Evolutionary conservation across 1,140 invertebrate genomes (phyloP), one percentile per base, ranked within the genome.

Genomic region (Manduca sexta): DNA sequence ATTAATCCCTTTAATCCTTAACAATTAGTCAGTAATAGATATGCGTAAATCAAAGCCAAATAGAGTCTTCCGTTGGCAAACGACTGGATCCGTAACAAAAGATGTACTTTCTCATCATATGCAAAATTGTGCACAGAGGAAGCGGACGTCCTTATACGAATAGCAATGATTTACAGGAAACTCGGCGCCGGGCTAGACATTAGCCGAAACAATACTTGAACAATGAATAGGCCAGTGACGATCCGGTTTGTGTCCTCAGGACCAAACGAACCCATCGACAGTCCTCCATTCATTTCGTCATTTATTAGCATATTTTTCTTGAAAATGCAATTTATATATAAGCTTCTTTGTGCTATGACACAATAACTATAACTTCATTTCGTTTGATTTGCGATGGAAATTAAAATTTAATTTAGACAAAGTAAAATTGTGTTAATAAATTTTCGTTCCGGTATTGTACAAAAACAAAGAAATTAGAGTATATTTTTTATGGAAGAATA

Each of bases 81-180:
- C 45, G 39, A 51, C 43, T 53, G 40, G 49, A 35, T 37, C 35
- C 47, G 21, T 31, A 34, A 55, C 45, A 48, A 58, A 61, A 54
- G 47, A 56, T 52, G 49, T 67, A 66, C 57, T 72, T 68, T 66
- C 63, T 45, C 48, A 51, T 34, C 41, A 48, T 57, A 75, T 80
- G 66, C 65, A 71, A 70, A 79, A 68, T 72, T 60, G 12, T 44
- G 38, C 49, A 51, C 49, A 55, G 51, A 83, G 79, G 79, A 83
- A 83, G 67, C 79, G 79, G 79, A 83, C 57, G 69, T 80, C 79
- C 76, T 79, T 63, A 60, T 61, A 59, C 50, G 53, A 63, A 68
- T 54, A 53, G 63, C 50, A 52, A 50, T 56, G 63, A 56, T 60
- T 55, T 61, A 56, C 70, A 75, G 74, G 79, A 83, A 79, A 74